phyloP scores from a whole-genome alignment of 2,113 vertebrate genomes.

The Tachuris rubrigastra region DNA sequence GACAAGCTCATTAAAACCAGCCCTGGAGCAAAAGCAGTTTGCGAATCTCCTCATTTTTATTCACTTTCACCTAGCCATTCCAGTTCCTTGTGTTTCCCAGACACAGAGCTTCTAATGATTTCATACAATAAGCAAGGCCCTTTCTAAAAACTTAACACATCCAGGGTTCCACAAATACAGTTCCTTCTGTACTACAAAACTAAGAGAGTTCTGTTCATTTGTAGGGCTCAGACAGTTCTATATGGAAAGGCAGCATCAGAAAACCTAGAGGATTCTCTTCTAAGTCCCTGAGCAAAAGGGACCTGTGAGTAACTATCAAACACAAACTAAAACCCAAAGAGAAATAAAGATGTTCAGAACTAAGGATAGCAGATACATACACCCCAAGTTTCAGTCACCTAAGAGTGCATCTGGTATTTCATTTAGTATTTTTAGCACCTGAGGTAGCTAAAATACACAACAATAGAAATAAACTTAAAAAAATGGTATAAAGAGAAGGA shows the following conservation, averaged over 20 bases:
- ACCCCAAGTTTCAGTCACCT: neutral
- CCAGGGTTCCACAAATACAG: conserved; percentile 43
- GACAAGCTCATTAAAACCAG: conserved; percentile 90
- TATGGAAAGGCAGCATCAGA: neutral
- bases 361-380: neutral
- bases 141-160: conserved; percentile 22
- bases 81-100: conserved; percentile 62
- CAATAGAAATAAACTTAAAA: neutral
- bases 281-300: neutral
- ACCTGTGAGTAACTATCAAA: neutral
- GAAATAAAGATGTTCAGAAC: neutral
- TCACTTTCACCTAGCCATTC: conserved; percentile 77
- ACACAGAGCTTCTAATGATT: conserved; percentile 66
- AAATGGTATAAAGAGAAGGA: accelerated
- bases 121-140: conserved; percentile 51
- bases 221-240: neutral
- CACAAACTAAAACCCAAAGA: neutral
- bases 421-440: neutral
- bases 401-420: neutral
- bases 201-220: conserved; percentile 12
- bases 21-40: conserved; percentile 87
- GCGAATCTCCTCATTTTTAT: conserved; percentile 79
- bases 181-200: conserved; percentile 60
- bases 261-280: neutral
- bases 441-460: neutral